These are phyloP conservation scores for Buathra laborator DNA, from an alignment of 2,888 invertebrate species.

Conservation along the genomic window DNA sequence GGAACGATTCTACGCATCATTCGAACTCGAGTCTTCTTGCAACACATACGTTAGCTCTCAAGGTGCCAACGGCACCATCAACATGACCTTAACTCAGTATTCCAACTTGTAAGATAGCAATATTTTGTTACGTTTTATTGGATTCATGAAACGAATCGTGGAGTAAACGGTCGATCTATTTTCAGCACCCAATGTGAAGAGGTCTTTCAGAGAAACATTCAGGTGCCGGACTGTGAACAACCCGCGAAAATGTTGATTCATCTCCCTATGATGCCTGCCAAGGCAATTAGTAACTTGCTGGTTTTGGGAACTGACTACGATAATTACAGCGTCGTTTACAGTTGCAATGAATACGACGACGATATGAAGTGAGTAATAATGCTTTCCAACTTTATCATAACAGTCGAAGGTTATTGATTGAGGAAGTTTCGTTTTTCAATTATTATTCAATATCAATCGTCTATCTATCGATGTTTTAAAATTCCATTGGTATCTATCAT, in stretches of 20 bases:
- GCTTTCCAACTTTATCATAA: neutral
- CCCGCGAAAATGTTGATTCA: neutral
- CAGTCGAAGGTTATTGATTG: too few species aligned
- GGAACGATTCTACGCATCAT: too few species aligned
- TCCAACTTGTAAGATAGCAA: too few species aligned
- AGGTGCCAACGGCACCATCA: too few species aligned
- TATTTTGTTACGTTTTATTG: too few species aligned
- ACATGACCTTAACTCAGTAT: too few species aligned
- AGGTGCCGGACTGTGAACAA: neutral
- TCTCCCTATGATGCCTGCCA: neutral
- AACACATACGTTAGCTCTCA: too few species aligned
- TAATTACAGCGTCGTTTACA: neutral
- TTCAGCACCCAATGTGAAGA: too few species aligned
- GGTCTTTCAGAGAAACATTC: too few species aligned
- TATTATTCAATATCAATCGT: neutral
- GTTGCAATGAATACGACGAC: neutral
- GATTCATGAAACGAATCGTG: too few species aligned
- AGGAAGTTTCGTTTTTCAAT: neutral
- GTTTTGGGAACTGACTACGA: neutral
- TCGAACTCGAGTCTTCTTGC: too few species aligned
- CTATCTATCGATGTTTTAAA: neutral
- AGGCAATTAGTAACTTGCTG: neutral
- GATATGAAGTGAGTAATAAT: neutral
- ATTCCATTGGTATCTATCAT: neutral
- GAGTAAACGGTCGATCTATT: too few species aligned